Evolutionary conservation across 2,113 vertebrate genomes (phyloP).

Genomic region (Argyrosomus japonicus): DNA sequence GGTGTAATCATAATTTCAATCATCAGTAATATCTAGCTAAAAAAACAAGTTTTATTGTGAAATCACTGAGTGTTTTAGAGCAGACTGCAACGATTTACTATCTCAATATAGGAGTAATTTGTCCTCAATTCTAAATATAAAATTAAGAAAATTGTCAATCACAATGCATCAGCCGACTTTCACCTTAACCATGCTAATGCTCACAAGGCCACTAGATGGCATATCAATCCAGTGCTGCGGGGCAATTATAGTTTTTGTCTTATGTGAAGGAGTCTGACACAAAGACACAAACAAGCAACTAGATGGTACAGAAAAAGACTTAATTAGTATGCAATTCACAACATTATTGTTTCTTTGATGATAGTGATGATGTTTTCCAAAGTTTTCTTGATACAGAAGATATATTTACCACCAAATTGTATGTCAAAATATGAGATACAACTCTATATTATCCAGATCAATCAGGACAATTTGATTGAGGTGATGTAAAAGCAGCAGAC

Average conservation of each 20-base stretch:
- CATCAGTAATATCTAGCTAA: too few species aligned
- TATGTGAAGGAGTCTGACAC: neutral
- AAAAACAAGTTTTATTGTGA: neutral
- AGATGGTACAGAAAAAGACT: neutral
- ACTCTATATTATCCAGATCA: neutral
- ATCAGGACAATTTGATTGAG: neutral
- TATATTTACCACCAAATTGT: neutral
- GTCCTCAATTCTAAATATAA: neutral
- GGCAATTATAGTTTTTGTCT: neutral
- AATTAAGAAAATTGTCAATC: neutral
- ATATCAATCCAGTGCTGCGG: constrained; percentile 5
- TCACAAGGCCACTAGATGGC: constrained; percentile 26
- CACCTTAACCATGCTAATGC: neutral
- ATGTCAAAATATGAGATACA: neutral
- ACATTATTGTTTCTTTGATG: too few species aligned
- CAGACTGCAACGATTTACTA: neutral
- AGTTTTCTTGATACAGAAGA: too few species aligned
- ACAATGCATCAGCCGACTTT: neutral
- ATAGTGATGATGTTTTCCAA: too few species aligned
- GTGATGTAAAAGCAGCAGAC: neutral
- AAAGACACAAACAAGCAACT: neutral
- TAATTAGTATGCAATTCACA: neutral
- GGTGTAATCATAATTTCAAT: too few species aligned
- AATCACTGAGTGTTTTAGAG: neutral
- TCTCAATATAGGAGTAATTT: neutral